phyloP scores from a whole-genome alignment of 2,113 vertebrate species.

The Pteruthius melanotis region DNA sequence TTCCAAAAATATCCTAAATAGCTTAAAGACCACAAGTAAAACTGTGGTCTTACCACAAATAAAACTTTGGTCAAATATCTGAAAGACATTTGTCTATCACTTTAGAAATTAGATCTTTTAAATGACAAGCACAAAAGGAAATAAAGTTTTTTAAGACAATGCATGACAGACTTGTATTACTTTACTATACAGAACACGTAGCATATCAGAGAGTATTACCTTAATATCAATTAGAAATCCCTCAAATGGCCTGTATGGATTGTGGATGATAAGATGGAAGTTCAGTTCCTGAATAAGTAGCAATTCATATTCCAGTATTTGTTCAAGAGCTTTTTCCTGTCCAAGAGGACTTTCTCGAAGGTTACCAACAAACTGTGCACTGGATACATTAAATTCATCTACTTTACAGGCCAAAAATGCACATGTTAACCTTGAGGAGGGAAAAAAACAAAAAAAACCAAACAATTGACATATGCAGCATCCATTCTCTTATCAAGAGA shows the following conservation, averaged over 20 bases:
- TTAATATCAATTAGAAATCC: conserved; percentile 95
- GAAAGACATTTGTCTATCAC: background rate
- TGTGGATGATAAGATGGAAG: conserved; percentile 96
- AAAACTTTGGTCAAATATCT: no score
- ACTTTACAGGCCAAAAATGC: conserved; percentile 95
- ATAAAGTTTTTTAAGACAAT: background rate
- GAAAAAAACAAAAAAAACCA: background rate
- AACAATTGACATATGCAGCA: background rate
- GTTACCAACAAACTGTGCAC: conserved; percentile 91
- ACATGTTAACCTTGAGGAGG: conserved; percentile 84
- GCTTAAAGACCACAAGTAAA: background rate
- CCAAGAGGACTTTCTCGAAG: conserved; percentile 85
- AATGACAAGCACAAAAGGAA: background rate
- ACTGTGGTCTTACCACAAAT: no score
- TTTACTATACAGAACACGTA: rapidly evolving
- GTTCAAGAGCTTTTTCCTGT: conserved; percentile 87
- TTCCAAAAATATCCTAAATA: background rate
- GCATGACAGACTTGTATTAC: rapidly evolving
- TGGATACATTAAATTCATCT: conserved; percentile 97
- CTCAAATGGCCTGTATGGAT: conserved; percentile 92
- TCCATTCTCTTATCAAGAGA: background rate
- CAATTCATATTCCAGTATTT: conserved; percentile 93
- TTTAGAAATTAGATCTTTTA: background rate
- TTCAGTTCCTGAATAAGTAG: conserved; percentile 95
- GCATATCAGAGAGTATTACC: conserved; percentile 60